phyloP scores from a whole-genome alignment of 2,888 invertebrate genomes.

The Gnatocerus cornutus region DNA sequence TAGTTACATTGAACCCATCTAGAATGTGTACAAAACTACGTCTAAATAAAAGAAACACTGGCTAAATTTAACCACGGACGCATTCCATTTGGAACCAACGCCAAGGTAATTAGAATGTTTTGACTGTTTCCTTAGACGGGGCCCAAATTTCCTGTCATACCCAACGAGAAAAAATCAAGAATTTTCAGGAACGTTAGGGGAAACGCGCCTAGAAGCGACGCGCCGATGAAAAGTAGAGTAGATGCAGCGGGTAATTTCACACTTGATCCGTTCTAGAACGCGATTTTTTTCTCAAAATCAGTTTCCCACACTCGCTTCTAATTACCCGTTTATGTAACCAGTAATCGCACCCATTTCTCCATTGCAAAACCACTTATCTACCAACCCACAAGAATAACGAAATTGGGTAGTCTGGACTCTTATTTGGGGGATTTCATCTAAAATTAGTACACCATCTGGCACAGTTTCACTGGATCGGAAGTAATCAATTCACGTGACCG shows the following conservation, averaged over 20 bases:
- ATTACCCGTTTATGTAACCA: constrained; percentile 1
- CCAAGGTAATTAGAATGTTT: constrained; percentile 47
- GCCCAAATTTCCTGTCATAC: constrained; percentile 20
- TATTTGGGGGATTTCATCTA: constrained; percentile 32
- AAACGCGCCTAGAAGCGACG: too few relatives aligned
- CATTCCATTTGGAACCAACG: constrained; percentile 44
- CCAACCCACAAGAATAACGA: neutral
- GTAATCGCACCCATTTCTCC: constrained; percentile 11
- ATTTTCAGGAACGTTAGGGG: neutral
- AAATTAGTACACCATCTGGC: constrained; percentile 40
- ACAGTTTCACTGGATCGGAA: constrained; percentile 32
- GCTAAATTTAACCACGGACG: constrained; percentile 46
- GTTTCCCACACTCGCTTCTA: neutral
- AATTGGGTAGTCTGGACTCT: constrained; percentile 15
- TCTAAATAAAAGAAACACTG: constrained; percentile 48
- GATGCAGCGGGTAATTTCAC: too few relatives aligned
- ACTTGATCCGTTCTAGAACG: too few relatives aligned
- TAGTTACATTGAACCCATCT: constrained; percentile 50
- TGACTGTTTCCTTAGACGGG: constrained; percentile 42
- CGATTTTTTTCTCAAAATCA: too few relatives aligned
- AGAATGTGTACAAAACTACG: constrained; percentile 45
- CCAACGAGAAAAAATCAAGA: neutral
- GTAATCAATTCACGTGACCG: constrained; percentile 28
- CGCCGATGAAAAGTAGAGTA: too few relatives aligned
- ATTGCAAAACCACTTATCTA: neutral